Evolutionary conservation across 2,888 invertebrate genomes (phyloP), one percentile per base, ranked within the genome.

Genomic region (Metellina segmentata): DNA sequence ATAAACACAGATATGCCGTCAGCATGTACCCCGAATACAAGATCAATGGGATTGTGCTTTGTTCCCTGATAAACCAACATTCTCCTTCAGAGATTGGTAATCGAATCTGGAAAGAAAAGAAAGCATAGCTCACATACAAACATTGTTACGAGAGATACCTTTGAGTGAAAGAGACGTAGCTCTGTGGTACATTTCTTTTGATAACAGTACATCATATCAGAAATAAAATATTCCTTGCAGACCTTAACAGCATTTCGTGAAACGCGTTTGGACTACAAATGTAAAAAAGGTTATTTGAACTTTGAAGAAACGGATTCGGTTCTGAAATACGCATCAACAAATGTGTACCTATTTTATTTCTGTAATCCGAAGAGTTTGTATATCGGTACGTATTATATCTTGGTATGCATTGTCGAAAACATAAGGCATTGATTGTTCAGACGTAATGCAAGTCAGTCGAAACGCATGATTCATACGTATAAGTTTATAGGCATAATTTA

Each of bases 51-150:
- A 61, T 11, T 61, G 61, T 61, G 61, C 9, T 61, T 61, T 11
- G 61, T 11, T 16, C 61, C 61, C 61, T 16, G 61, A 61, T 61
- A 61, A 61, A 61, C 61, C 61, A 61, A 61, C 61, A 61, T 61
- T 61, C 61, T 61, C 61, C 61, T 61, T 61, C 61, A 61, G 61
- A 61, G 61, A 61, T 61, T 61, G 61, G 61, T 61, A 61, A 61
- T 61, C 61, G 61, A 61, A 61, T 61, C 61, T 61, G 61, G 61
- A 61, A 61, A 61, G 61, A 61, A 61, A 61, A 61, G 61, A 61
- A 61, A 61, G 61, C 61, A 16, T 11, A 16, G 61, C 61, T 61
- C 61, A 61, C 61, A 61, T 11, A 61, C 16, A 61, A 61, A 61
- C 61, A 61, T 61, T 61, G 61, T 61, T 61, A 61, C 16, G 61